A percentile compares a stretch with the other conserved stretches of the same genome.
These are phyloP conservation scores for Euwallacea fornicatus DNA, from an alignment of 1,140 invertebrate genomes.

Conservation along the genomic window DNA sequence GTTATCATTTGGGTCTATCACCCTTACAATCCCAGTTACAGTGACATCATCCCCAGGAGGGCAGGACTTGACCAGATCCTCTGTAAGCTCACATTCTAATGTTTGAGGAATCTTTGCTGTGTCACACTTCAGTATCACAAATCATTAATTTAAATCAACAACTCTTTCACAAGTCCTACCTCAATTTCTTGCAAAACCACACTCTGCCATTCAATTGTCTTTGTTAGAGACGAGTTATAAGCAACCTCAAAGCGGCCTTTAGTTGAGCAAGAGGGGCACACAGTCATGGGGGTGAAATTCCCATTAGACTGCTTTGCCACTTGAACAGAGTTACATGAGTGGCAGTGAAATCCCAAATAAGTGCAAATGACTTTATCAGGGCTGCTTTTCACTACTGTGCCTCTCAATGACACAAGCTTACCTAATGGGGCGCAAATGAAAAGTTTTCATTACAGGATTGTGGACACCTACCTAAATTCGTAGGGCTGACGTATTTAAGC, in stretches of 20 bases:
- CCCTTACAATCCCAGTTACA: constrained; percentile 75
- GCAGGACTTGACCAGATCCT: constrained; percentile 85
- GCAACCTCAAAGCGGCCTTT: constrained; percentile 68
- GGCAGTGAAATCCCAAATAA: constrained; percentile 78
- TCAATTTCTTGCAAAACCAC: constrained; percentile 75
- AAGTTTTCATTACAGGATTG: constrained; percentile 14
- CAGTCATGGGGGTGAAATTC: constrained; percentile 60
- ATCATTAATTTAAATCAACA: constrained; percentile 63
- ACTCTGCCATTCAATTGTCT: constrained; percentile 75
- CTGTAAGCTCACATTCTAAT: constrained; percentile 83
- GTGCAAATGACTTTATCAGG: constrained; percentile 73
- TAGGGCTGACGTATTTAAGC: constrained; percentile 75
- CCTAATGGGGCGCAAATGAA: constrained; percentile 57
- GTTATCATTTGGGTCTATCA: constrained; percentile 45
- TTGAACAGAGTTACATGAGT: constrained; percentile 67
- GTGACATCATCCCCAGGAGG: constrained; percentile 87
- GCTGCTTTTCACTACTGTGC: constrained; percentile 83
- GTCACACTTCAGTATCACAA: constrained; percentile 55
- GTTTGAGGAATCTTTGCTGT: constrained; percentile 80
- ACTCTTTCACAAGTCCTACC: constrained; percentile 10
- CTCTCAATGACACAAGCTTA: constrained; percentile 80
- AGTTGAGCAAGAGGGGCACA: constrained; percentile 63
- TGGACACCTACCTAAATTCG: constrained; percentile 69
- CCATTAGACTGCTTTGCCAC: constrained; percentile 65
- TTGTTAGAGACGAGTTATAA: constrained; percentile 68